Conservation (phyloP, 2,888 invertebrate species). For the Apamea anceps region DNA sequence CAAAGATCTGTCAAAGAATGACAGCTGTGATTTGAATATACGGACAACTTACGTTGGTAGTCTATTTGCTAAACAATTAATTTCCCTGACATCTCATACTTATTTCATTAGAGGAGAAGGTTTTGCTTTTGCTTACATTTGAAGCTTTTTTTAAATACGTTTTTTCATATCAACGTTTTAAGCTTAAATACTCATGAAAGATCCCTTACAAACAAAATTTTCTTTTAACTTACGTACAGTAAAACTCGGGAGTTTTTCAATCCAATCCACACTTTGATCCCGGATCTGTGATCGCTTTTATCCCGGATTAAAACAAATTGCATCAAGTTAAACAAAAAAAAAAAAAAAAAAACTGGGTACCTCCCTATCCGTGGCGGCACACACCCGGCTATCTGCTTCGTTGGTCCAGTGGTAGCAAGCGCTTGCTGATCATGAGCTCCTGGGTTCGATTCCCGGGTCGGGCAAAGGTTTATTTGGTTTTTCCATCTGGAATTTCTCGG, state of each 20-base stretch:
- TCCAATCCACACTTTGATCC: background rate
- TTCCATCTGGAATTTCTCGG: too few species aligned
- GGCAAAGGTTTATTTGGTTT: too few species aligned
- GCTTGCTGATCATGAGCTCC: background rate
- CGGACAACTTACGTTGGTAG: background rate
- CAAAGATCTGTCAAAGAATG: background rate
- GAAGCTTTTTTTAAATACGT: constrained; percentile 2
- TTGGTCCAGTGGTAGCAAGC: background rate
- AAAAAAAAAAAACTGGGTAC: background rate
- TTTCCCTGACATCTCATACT: background rate
- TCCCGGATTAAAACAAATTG: background rate
- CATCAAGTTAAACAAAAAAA: background rate
- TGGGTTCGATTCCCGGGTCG: background rate
- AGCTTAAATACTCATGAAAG: background rate
- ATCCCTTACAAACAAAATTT: constrained; percentile 22
- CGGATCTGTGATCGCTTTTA: too few species aligned
- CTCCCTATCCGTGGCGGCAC: too few species aligned
- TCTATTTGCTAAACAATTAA: background rate
- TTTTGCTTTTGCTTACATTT: too few species aligned
- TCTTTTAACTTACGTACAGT: background rate
- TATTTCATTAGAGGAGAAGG: background rate
- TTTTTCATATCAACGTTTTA: background rate
- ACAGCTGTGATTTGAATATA: background rate
- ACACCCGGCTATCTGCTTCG: too few species aligned
- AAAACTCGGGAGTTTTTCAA: background rate